Evolutionary conservation across 2,797 vertebrate species (phyloP), one percentile per base, ranked within the genome.

Genomic region (Pyrocephalus nanus): DNA sequence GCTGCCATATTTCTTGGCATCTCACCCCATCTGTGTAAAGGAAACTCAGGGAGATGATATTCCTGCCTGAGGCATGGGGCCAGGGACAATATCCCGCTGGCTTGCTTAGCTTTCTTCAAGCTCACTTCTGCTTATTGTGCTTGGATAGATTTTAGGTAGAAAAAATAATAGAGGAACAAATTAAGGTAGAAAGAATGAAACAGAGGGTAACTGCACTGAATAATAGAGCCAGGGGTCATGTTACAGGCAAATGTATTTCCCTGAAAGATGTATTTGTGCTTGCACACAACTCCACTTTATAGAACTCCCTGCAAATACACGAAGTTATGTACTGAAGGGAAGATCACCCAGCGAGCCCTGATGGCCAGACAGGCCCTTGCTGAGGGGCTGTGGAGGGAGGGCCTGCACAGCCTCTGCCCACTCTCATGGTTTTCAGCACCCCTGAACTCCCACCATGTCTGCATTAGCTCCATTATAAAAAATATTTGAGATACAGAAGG

Each of bases 151-250:
- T 80, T 83, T 60, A 40, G 8, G 27, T 36, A 32, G 70, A 77
- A 91, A 93, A 90, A 79, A 42, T 17, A 65, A 20, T 3, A 40
- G 32, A 73, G 75, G 58, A 88, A 65, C 66, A 62, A 72, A 36
- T 65, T 67, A 64, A 64, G 40, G 47, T 11, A 26, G 43, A 38
- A 66, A 79, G 21, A 82, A 57, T 22, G 32, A 88, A 77, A 54
- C 29, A 80, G 65, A 90, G 29, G 10, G 22, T 57, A 61, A 40
- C 38, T 47, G 8, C 5, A 43, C 36, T 21, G 43, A 62, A 55
- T 36, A 70, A 47, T 0, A 62, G 23, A 69, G 21, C 18, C 51
- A 40, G 3, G 5, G 9, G 8, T 51, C 1, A 0, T 8, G 19
- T 70, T 79, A 58, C 12, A 73, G 64, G 48, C 4, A 76, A 67